Percentiles rank a stretch among this genome's conserved stretches.
Evolutionary conservation across 2,888 invertebrate species (phyloP).

Genomic region (Uloborus plumipes): DNA sequence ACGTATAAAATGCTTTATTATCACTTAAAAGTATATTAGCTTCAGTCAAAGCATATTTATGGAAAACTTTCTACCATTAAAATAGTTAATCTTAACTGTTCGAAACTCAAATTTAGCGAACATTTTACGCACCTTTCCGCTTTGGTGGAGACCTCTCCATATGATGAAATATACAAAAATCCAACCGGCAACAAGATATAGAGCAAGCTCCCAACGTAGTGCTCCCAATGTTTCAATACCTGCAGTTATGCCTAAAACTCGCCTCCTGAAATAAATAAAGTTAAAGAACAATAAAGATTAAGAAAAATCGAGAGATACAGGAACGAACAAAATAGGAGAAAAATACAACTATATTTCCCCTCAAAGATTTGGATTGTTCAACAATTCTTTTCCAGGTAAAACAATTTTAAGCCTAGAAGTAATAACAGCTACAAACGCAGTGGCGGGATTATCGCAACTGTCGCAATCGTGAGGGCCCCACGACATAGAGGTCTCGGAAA

Average conservation of each 20-base stretch:
- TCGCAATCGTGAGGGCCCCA: no score
- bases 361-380: no score
- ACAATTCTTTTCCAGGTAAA: no score
- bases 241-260: slow-evolving; percentile 85
- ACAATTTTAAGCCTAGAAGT: no score
- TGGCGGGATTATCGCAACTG: no score
- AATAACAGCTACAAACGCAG: no score
- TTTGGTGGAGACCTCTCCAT: slow-evolving; percentile 96
- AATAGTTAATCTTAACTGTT: no score
- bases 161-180: slow-evolving; percentile 94
- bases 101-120: no score
- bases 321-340: background rate
- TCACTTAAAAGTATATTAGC: background rate
- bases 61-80: background rate
- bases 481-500: no score
- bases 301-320: background rate
- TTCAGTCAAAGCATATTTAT: background rate
- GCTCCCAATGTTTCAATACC: slow-evolving; percentile 87
- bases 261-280: slow-evolving; percentile 77
- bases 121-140: slow-evolving; percentile 72
- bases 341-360: no score
- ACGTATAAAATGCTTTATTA: background rate
- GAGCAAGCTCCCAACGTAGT: slow-evolving; percentile 89
- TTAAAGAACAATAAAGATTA: background rate
- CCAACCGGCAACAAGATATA: slow-evolving; percentile 92